phyloP scores from a whole-genome alignment of 1,140 invertebrate genomes.

The Chironomus striatipennis region DNA sequence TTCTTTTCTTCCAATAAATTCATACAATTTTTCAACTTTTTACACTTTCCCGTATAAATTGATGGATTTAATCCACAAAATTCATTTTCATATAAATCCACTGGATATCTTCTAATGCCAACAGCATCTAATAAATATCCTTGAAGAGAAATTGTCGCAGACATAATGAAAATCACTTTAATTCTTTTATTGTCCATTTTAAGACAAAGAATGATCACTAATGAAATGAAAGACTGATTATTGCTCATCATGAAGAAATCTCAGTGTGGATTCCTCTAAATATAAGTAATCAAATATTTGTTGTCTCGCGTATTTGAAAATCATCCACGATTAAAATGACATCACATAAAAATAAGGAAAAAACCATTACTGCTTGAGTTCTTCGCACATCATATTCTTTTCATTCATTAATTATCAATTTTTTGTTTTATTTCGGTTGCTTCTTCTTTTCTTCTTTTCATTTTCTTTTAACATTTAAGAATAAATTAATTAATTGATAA shows the following conservation, averaged over 20 bases:
- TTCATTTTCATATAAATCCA: not conserved
- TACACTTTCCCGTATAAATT: not conserved
- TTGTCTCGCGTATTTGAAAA: not conserved
- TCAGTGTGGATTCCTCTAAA: not conserved
- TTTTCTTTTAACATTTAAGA: conserved; percentile 11
- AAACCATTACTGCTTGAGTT: not conserved
- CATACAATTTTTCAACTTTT: not conserved
- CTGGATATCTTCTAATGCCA: not conserved
- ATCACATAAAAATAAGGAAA: too few relatives aligned
- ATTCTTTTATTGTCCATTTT: not conserved
- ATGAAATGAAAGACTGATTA: not conserved
- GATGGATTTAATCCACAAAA: not conserved
- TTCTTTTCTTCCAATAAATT: conserved; percentile 5
- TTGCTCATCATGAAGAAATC: not conserved
- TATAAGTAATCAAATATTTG: not conserved
- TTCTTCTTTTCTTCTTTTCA: too few relatives aligned
- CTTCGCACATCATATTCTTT: not conserved
- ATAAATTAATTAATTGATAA: not conserved
- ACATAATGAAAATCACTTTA: not conserved
- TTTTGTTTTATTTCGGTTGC: not conserved
- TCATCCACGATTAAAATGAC: not conserved
- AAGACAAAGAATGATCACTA: not conserved
- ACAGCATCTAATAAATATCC: not conserved
- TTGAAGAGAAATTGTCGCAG: not conserved
- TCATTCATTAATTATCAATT: not conserved